Percentiles rank a stretch among this genome's conserved stretches.
These are phyloP conservation scores for Heliconius melpomene DNA, from an alignment of 1,140 invertebrate genomes.

Conservation along the genomic window DNA sequence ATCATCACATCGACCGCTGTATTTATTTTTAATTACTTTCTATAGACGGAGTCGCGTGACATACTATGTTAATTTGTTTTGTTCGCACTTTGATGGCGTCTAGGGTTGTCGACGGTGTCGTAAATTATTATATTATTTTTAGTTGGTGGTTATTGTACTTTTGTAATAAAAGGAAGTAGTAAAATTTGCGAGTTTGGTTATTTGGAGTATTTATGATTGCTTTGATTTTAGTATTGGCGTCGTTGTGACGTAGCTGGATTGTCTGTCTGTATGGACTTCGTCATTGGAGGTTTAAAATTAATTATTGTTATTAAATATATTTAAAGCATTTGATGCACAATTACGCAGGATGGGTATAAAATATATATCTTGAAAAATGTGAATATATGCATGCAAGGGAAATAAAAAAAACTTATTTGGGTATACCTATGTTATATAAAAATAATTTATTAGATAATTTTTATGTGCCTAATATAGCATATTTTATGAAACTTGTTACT, in stretches of 20 bases:
- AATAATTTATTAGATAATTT: too few species aligned
- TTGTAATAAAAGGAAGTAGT: background rate
- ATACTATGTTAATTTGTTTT: slow-evolving; percentile 54
- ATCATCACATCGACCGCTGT: slow-evolving; percentile 30
- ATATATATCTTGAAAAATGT: too few species aligned
- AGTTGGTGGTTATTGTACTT: background rate
- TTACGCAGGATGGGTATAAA: too few species aligned
- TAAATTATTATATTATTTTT: slow-evolving; percentile 11
- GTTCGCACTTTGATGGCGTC: slow-evolving; percentile 45
- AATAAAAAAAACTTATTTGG: too few species aligned
- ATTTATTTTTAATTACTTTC: slow-evolving; percentile 59
- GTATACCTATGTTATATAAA: too few species aligned
- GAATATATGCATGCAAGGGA: too few species aligned
- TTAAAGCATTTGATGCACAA: too few species aligned
- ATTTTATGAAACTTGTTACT: too few species aligned
- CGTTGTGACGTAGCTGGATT: background rate
- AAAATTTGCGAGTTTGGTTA: background rate
- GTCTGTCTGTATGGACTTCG: background rate
- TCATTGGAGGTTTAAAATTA: too few species aligned
- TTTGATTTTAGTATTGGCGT: background rate
- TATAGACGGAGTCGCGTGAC: slow-evolving; percentile 49
- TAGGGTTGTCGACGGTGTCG: slow-evolving; percentile 38
- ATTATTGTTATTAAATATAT: too few species aligned
- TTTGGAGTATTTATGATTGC: background rate
- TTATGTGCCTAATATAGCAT: too few species aligned